Conservation (phyloP, 2,888 invertebrate species). For the Leptura quadrifasciata region DNA sequence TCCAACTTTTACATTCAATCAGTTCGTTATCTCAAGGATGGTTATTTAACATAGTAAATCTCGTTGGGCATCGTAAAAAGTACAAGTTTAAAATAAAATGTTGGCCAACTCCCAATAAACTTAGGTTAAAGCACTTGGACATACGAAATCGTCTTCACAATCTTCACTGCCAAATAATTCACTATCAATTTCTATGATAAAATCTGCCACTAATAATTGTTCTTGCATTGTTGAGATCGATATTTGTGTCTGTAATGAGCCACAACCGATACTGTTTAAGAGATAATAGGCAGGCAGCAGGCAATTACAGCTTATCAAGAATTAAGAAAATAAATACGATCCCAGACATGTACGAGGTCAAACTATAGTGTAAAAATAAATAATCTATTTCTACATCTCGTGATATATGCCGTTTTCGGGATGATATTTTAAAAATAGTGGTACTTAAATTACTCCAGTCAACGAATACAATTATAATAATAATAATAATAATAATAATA, state of each 20-base stretch:
- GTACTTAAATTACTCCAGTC: too few species aligned
- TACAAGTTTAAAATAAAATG: neutral
- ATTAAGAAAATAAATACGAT: neutral
- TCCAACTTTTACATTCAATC: too few species aligned
- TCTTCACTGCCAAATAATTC: constrained; percentile 18
- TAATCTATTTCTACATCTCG: neutral
- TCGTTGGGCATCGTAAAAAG: neutral
- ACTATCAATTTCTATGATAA: constrained; percentile 28
- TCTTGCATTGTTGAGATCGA: constrained; percentile 12
- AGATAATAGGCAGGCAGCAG: neutral
- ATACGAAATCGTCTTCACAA: neutral
- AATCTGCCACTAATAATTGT: constrained; percentile 12
- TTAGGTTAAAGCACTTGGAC: constrained; percentile 3
- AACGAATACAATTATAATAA: too few species aligned
- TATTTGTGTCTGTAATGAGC: neutral
- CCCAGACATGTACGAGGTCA: constrained; percentile 17
- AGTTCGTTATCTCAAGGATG: too few species aligned
- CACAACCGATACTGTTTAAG: neutral
- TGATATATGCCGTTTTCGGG: neutral
- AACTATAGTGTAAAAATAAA: constrained; percentile 5
- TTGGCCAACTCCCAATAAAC: constrained; percentile 4
- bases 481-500: too few species aligned
- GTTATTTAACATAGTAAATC: neutral
- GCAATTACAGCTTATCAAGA: neutral
- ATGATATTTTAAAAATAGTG: neutral